A percentile compares a stretch with the other conserved stretches of the same genome.
Conservation (phyloP, 2,888 invertebrate species). For the Hydrotaea diabolus region DNA sequence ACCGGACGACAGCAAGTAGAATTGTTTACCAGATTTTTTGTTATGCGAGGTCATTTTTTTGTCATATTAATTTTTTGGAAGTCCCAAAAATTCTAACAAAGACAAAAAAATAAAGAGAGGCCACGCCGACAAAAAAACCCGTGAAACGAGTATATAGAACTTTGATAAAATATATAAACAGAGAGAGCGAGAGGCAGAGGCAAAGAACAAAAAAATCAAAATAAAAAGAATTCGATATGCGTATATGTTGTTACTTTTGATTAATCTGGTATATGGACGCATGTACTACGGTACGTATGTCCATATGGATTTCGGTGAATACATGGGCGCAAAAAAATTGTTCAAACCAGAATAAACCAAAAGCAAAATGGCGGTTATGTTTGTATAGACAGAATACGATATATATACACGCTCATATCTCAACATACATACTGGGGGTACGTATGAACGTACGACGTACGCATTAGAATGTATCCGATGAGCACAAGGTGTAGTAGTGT, state of each 20-base stretch:
- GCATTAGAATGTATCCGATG: constrained; percentile 7
- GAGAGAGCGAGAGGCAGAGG: constrained; percentile 33
- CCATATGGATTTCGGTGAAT: not conserved
- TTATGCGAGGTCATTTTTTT: constrained; percentile 27
- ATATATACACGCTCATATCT: not conserved
- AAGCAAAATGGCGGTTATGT: constrained; percentile 16
- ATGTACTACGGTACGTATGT: no score
- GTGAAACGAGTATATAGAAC: not conserved
- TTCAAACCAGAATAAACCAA: constrained; percentile 32
- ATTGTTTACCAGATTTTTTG: not conserved
- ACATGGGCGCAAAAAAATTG: constrained; percentile 53
- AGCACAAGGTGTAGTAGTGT: constrained; percentile 8
- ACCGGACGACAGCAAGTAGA: not conserved
- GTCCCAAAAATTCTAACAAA: not conserved
- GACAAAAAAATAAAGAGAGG: not conserved
- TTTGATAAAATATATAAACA: constrained; percentile 12
- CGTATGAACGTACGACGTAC: not conserved
- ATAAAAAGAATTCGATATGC: constrained; percentile 39
- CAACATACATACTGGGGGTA: not conserved
- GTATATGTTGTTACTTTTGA: constrained; percentile 3
- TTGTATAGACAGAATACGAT: not conserved
- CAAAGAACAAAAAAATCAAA: constrained; percentile 55
- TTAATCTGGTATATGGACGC: not conserved
- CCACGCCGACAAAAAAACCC: not conserved
- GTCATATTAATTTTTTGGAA: not conserved